Evolutionary conservation across 1,140 invertebrate genomes (phyloP).

Genomic region (Sitobion miscanthi): DNA sequence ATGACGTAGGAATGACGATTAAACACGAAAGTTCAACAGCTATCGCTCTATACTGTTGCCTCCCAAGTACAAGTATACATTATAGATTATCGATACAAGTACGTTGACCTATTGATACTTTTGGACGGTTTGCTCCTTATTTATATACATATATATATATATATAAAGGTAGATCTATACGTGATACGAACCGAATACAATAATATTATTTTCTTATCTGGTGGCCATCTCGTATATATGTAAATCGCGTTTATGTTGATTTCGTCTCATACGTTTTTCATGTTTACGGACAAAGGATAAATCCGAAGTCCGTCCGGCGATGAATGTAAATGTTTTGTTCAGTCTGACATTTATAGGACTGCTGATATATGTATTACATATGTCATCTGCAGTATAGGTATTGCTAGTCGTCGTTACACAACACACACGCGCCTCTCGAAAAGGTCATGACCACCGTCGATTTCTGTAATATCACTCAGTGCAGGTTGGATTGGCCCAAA

Average conservation of each 20-base stretch:
- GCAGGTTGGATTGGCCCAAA: not conserved
- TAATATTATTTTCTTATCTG: slow-evolving; percentile 13
- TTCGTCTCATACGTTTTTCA: not conserved
- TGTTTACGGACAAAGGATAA: not conserved
- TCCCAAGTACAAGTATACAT: not conserved
- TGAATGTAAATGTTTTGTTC: not conserved
- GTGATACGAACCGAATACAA: not conserved
- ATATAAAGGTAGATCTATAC: not conserved
- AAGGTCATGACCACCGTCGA: not conserved
- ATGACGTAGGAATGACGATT: not conserved
- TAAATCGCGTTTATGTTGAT: slow-evolving; percentile 1
- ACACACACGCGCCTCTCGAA: not conserved
- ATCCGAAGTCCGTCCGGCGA: not conserved
- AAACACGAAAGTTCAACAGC: not conserved
- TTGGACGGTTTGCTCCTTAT: not conserved
- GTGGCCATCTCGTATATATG: not conserved
- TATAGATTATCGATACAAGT: not conserved
- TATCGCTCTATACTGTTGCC: not conserved
- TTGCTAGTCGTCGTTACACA: not conserved
- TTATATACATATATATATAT: not conserved
- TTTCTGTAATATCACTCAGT: not conserved
- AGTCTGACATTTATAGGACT: not conserved
- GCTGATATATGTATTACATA: not conserved
- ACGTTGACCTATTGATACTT: not conserved
- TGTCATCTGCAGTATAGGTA: not conserved